Evolutionary conservation across 1,140 invertebrate genomes (phyloP), one percentile per base, ranked within the genome.

Genomic region (Bombus impatiens): DNA sequence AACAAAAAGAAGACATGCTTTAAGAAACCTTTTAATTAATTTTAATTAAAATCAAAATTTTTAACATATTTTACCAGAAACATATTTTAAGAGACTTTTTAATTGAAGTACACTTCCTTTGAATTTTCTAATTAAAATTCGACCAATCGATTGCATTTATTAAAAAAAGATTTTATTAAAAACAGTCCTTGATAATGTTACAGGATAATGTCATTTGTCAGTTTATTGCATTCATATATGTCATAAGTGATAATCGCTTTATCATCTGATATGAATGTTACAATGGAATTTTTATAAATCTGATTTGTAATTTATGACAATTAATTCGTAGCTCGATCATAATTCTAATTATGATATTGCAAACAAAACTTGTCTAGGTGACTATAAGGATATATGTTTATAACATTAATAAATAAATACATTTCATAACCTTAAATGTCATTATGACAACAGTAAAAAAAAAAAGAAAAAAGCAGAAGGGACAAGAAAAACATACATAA

Each of bases 401-500:
- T 35, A 15, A 18, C 0, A 9, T 10, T 42, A 6, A 1, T 28
- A 42, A 32, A 47, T 10, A 0, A n/a, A 12, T 15, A n/a, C 0
- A 15, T 40, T 25, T 70, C 75, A 70, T 84, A 84, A 84, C 82
- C 82, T 78, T 70, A 84, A 84, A 78, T 53, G 13, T 35, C 8
- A 67, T 1, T 62, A 4, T 1, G 35, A 9, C 0, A 28, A 40
- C 1, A 15, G 22, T 25, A 5, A 28, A 28, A 15, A 42, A 59
- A 9, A 32, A 6, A 9, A 28, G 2, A 15, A 3, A 82, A 12
- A 13, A 10, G 10, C 4, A 6, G 1, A 37, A 40, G 3, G 32
- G 35, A 5, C 44, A 32, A 25, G 5, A 70, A 22, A 32, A 59
- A 67, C 28, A 78, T 15, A 1, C 37, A 9, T 53, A n/a, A 67